Conservation (phyloP, 2,797 vertebrate genomes). For the Notoglanidium macrostoma region DNA sequence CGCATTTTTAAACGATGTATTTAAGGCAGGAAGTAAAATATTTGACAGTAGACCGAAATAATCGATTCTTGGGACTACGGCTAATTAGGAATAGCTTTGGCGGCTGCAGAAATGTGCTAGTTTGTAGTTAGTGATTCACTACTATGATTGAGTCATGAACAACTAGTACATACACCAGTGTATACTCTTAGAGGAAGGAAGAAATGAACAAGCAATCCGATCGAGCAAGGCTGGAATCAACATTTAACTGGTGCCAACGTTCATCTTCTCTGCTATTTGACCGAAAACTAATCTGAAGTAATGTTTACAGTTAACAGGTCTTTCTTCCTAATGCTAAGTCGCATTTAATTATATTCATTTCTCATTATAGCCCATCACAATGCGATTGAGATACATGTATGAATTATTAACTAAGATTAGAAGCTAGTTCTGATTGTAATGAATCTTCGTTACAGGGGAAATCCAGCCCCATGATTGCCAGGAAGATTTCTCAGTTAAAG, state of each 20-base stretch:
- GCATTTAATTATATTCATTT: not conserved
- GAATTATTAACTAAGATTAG: slow-evolving; percentile 7
- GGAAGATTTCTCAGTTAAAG: too few species aligned
- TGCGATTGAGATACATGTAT: not conserved
- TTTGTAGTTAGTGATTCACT: not conserved
- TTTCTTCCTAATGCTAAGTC: not conserved
- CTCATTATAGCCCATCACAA: not conserved
- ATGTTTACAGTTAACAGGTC: not conserved
- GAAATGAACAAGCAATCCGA: not conserved
- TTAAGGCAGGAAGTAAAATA: too few species aligned
- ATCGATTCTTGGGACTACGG: too few species aligned
- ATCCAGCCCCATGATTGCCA: too few species aligned
- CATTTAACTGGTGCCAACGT: not conserved
- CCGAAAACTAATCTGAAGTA: not conserved
- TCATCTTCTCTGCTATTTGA: not conserved
- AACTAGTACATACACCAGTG: not conserved
- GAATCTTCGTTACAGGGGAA: not conserved
- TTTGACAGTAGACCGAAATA: too few species aligned
- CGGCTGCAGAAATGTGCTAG: not conserved
- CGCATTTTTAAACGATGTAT: too few species aligned
- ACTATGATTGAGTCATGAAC: not conserved
- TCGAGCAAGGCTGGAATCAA: not conserved
- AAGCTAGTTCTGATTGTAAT: not conserved
- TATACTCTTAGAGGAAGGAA: not conserved
- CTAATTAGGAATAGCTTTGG: not conserved